phyloP scores from a whole-genome alignment of 2,888 invertebrate species.

The Ectobius pallidus region DNA sequence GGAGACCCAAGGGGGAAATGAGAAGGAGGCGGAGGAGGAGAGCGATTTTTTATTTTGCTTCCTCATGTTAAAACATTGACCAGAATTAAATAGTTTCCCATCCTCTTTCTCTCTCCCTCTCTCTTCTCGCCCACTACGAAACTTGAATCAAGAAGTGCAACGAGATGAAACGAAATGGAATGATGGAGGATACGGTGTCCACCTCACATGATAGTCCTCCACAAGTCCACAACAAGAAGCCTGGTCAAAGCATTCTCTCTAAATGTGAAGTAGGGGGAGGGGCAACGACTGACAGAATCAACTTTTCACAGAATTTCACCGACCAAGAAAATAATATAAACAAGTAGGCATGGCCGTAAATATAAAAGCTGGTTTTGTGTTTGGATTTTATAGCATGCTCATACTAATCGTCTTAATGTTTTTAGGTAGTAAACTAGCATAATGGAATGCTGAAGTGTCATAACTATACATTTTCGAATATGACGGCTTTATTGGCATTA shows the following conservation, averaged over 20 bases:
- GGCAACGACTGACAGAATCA: too few species aligned
- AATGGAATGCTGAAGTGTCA: not conserved
- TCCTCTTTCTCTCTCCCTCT: constrained; percentile 26
- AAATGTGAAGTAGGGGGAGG: not conserved
- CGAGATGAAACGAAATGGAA: constrained; percentile 10
- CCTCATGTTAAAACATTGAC: constrained; percentile 51
- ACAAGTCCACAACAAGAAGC: not conserved
- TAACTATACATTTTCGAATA: not conserved
- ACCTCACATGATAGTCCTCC: not conserved
- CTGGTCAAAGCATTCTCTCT: not conserved
- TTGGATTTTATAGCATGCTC: constrained; percentile 5
- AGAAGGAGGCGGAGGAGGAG: constrained; percentile 33
- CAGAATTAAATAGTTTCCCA: constrained; percentile 45
- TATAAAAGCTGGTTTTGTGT: constrained; percentile 8
- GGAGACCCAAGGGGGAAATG: constrained; percentile 14
- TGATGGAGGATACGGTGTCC: not conserved
- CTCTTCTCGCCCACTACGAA: constrained; percentile 25
- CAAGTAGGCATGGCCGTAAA: not conserved
- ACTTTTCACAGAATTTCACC: constrained; percentile 3
- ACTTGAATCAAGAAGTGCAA: constrained; percentile 29
- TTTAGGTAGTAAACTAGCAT: not conserved
- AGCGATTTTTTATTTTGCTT: constrained; percentile 39
- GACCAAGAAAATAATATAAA: constrained; percentile 3
- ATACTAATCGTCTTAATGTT: not conserved
- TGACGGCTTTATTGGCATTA: not conserved